Conservation (phyloP, 2,113 vertebrate species). For the Passer domesticus region DNA sequence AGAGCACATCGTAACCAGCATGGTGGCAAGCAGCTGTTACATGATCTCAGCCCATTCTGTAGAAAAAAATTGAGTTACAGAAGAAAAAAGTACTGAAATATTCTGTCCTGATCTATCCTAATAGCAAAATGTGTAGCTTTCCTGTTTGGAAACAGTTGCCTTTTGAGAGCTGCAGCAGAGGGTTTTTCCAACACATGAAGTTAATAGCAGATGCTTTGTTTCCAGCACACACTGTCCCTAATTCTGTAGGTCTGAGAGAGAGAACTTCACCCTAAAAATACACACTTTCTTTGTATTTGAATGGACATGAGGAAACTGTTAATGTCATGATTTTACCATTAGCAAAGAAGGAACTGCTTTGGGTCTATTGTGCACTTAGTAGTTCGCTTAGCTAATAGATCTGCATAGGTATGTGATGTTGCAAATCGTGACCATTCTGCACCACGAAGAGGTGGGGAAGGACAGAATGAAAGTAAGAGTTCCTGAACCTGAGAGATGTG, state of each 20-base stretch:
- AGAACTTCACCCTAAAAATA: not conserved
- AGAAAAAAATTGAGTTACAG: not conserved
- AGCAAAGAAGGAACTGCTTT: not conserved
- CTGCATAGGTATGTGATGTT: not conserved
- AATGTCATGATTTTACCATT: not conserved
- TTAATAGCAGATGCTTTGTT: not conserved
- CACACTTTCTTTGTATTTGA: not conserved
- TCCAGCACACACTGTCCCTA: not conserved
- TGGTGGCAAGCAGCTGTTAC: not conserved
- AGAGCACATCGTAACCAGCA: not conserved
- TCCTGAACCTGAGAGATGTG: not conserved
- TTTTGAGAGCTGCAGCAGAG: not conserved
- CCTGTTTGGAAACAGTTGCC: not conserved
- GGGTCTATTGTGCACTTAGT: not conserved
- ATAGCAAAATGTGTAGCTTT: not conserved
- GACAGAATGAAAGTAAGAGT: not conserved
- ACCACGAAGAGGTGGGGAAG: not conserved
- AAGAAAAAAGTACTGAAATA: not conserved
- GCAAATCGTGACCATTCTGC: not conserved
- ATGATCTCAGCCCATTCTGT: not conserved
- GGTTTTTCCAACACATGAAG: not conserved
- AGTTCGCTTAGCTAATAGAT: not conserved
- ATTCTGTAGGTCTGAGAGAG: not conserved
- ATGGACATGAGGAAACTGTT: not conserved
- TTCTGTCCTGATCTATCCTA: not conserved